Conservation (phyloP, 2,888 invertebrate genomes). For the Gonocerus acuteangulatus region DNA sequence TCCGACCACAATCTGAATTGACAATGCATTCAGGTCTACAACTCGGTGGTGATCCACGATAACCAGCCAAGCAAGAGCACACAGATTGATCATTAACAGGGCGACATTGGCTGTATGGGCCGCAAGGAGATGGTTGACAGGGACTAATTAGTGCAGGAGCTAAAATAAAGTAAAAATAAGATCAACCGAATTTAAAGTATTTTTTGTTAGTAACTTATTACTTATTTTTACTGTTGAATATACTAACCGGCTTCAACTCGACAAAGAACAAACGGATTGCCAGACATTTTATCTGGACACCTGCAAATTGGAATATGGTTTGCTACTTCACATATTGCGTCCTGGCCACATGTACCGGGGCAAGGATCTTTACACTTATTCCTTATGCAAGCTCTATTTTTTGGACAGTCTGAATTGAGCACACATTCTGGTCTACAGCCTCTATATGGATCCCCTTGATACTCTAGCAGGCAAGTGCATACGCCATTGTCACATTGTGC, state of each 20-base stretch:
- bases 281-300: conserved; percentile 56
- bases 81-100: conserved; percentile 47
- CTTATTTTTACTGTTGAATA: background rate
- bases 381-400: conserved; percentile 60
- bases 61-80: conserved; percentile 48
- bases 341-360: conserved; percentile 54
- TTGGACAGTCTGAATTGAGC: conserved; percentile 61
- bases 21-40: conserved; percentile 49
- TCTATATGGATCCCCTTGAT: conserved; percentile 64
- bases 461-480: conserved; percentile 62
- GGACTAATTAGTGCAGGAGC: conserved; percentile 45
- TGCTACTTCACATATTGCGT: conserved; percentile 54
- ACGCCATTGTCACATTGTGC: conserved; percentile 52
- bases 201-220: too few species aligned
- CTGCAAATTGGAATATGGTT: conserved; percentile 62
- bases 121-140: conserved; percentile 51
- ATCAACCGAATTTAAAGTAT: background rate
- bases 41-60: conserved; percentile 49
- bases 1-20: conserved; percentile 48
- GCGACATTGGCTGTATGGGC: conserved; percentile 48
- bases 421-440: conserved; percentile 72
- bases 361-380: conserved; percentile 57
- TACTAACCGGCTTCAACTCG: conserved; percentile 50
- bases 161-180: conserved; percentile 32
- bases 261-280: conserved; percentile 65